Evolutionary conservation across 2,888 invertebrate species (phyloP), one percentile per base, ranked within the genome.

Genomic region (Steinernema hermaphroditum): DNA sequence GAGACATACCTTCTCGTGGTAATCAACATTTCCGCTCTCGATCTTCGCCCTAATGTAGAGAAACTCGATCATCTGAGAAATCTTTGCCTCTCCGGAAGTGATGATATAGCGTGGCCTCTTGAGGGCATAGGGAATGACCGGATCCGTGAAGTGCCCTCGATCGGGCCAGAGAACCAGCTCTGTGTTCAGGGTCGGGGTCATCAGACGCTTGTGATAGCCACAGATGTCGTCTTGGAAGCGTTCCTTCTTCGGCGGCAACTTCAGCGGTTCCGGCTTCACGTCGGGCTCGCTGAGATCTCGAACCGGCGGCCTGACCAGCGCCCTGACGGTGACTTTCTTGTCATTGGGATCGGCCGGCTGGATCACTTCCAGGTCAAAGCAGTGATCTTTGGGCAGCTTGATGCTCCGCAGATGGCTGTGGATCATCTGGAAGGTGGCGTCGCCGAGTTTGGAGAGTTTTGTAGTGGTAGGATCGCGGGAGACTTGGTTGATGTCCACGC

Each of bases 401-500:
- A 62, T 32, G 62, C 32, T 62, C 9, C 62, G 29, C 29, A 62
- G 27, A 27, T 62, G 62, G 32, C 62, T 62, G 8, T 32, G 62
- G 32, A 62, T 62, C 62, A 27, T 27, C 34, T 27, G 6, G 16
- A 62, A 16, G 16, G 62, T 22, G 1, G 29, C 62, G 8, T 62
- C 62, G 62, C 29, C 62, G 12, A 62, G 12, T 12, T 37, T 62
- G 1, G 62, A 62, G 32, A 62, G 32, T 2, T 62, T 62, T 29
- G 62, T 2, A 16, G 27, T 62, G 12, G 12, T 62, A 1, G 62
- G 29, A 16, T 62, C 29, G 16, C 32, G 62, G 32, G 32, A 6
- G 29, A 62, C 62, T 34, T 62, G 27, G 34, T 62, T 62, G 62
- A 62, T 62, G 62, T 62, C 62, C 29, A 62, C 62, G 62, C 32